Evolutionary conservation across 2,888 invertebrate species (phyloP).

Genomic region (Augiades crinisus): DNA sequence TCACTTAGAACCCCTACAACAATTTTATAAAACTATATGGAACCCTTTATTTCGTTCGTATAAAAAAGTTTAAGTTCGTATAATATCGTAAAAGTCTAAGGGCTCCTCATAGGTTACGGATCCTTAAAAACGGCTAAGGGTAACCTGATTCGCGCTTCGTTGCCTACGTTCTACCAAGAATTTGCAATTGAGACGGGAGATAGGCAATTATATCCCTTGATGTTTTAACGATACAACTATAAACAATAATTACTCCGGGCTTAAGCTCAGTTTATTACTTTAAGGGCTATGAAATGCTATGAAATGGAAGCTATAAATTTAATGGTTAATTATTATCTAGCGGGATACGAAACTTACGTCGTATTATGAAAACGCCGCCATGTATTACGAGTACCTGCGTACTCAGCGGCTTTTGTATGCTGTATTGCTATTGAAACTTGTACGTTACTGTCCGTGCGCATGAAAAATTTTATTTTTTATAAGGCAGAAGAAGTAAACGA

Average conservation of each 20-base stretch:
- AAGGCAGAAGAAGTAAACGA: no score
- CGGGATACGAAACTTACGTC: constrained; percentile 3
- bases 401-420: no score
- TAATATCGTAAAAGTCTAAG: no score
- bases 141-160: constrained; percentile 40
- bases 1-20: no score
- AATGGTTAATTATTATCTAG: constrained; percentile 31
- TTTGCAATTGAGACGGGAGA: constrained; percentile 28
- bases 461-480: no score
- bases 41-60: no score
- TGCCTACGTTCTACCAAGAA: constrained; percentile 34
- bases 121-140: constrained; percentile 24
- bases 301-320: constrained; percentile 48
- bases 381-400: background rate
- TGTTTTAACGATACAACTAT: constrained; percentile 46
- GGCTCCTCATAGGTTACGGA: no score
- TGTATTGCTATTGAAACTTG: no score
- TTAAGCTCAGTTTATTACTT: constrained; percentile 45
- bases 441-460: no score
- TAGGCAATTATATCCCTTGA: constrained; percentile 39
- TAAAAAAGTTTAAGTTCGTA: no score
- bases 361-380: background rate
- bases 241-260: constrained; percentile 45
- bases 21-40: no score
- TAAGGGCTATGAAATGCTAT: constrained; percentile 50